Conservation (phyloP, 2,888 invertebrate genomes). For the Nudaria mundana region DNA sequence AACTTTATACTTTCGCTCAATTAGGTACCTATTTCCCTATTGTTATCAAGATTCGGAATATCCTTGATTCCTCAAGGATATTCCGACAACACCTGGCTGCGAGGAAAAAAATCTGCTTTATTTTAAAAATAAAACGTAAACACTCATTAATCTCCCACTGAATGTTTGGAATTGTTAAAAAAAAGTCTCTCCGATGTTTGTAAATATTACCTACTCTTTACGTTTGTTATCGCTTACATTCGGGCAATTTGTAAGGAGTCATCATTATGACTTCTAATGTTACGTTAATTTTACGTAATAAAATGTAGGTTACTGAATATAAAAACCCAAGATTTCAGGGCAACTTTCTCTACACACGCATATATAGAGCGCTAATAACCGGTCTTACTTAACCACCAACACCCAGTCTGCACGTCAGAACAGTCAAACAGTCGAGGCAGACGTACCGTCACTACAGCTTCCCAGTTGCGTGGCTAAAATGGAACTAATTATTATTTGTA, state of each 20-base stretch:
- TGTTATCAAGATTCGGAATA: constrained; percentile 29
- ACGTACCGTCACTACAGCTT: too few species aligned
- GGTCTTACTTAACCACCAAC: too few species aligned
- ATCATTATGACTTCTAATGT: constrained; percentile 9
- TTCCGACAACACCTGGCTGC: constrained; percentile 39
- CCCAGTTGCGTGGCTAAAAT: too few species aligned
- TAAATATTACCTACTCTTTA: constrained; percentile 42
- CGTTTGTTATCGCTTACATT: constrained; percentile 37
- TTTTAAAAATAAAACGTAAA: constrained; percentile 32
- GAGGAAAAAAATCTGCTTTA: constrained; percentile 27
- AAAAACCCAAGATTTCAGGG: too few species aligned
- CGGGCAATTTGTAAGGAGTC: constrained; percentile 13
- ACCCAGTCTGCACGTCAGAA: too few species aligned
- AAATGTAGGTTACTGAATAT: background rate
- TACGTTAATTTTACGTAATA: background rate
- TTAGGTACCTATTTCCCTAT: constrained; percentile 49
- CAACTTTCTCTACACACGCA: too few species aligned
- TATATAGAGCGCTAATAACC: too few species aligned
- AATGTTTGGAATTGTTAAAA: constrained; percentile 40
- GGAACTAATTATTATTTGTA: too few species aligned
- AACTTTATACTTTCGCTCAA: constrained; percentile 52
- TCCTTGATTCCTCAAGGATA: constrained; percentile 37
- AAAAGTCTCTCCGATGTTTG: constrained; percentile 41
- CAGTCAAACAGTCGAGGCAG: too few species aligned
- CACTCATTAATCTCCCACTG: constrained; percentile 36